Base-by-base conservation (phyloP, 1,140 invertebrate genomes). In the Drosophila rufa region DNA sequence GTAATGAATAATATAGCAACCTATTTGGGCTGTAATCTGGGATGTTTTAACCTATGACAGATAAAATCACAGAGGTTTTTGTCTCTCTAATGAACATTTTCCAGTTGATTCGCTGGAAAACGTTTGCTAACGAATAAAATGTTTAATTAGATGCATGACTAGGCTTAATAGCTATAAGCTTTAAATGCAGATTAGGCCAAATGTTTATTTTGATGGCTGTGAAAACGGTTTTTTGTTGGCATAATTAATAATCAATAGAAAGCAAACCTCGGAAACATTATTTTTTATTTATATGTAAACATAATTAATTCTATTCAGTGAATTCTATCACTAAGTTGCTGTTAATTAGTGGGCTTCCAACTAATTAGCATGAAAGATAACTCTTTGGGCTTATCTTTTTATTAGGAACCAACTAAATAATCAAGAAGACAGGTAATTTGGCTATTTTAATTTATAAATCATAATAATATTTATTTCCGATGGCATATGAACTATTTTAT, bases 141-240 rank as follows among this genome's bases (percentile, higher is more conserved):
- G 5, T 11, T 7, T 47, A 40, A 67, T 68, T 70, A 68, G 36
- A 36, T 15, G 17, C 47, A 14, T 62, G 19, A 45, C 11, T 59
- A 0, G 22, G 12, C 60, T 19, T 17, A 17, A 58, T 17, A 30
- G 1, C 5, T 22, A 30, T 59, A 30, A 11, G n/a, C 5, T 33
- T 58, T 58, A 38, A 53, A 9, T 36, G 8, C 7, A 9, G 3
- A 65, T 48, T 65, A 33, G n/a, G 17, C 25, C 14, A 38, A 14
- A 38, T 30, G 15, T 19, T 30, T 27, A 4, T 25, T 27, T 38
- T 12, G 11, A 38, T 38, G 36, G 36, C 36, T 38, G 11, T 14
- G 4, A 14, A 38, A 38, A 5, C 0, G 12, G 4, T 9, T 8
- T 9, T 42, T 42, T 7, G 15, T 14, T 42, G 40, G 6, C 1